Base-by-base conservation (phyloP, 2,888 invertebrate species). In the Ypsolopha sequella region DNA sequence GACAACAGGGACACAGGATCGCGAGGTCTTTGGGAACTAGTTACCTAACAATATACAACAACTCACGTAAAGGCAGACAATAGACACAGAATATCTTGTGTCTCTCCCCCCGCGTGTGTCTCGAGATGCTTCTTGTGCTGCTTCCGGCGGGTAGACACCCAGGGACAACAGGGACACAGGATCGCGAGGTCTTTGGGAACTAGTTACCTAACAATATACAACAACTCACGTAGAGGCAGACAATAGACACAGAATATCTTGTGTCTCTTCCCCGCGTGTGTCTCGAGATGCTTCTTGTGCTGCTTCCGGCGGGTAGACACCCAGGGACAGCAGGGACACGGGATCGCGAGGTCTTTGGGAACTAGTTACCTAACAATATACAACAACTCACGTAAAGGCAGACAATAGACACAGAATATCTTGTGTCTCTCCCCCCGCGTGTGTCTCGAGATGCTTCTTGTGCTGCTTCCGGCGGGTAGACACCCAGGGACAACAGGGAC, bases 261-360 rank as follows among this genome's bases (percentile, higher is more conserved):
- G 36, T 72, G 78, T 0, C 69, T 54, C 2, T 67, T 54, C 1
- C 76, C 70, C 58, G 70, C 72, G 58, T 86, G 85, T 0, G 65
- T 51, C 52, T 76, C 76, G 1, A 86, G 62, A 6, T 86, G 85
- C 8, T 76, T 76, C 69, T 81, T 82, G 60, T 82, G 84, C 0
- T 75, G 79, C 55, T 82, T 82, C 45, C 79, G 58, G 2, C 80
- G 61, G 0, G 74, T 63, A 11, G 81, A 80, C n/a, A 85, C 80
- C 66, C 82, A 81, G 0, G 81, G 80, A 54, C 85, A 86, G 63
- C 85, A 85, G 0, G 85, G 85, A 39, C 85, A 85, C 0, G 85
- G 74, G 4, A 78, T 60, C 1, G 78, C 76, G 7, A 80, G 63
- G 51, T 9, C 35, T 10, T 14, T n/a, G n/a, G n/a, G n/a, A n/a